phyloP scores from a whole-genome alignment of 2,888 invertebrate genomes.

The Leptinotarsa rubiginosa region DNA sequence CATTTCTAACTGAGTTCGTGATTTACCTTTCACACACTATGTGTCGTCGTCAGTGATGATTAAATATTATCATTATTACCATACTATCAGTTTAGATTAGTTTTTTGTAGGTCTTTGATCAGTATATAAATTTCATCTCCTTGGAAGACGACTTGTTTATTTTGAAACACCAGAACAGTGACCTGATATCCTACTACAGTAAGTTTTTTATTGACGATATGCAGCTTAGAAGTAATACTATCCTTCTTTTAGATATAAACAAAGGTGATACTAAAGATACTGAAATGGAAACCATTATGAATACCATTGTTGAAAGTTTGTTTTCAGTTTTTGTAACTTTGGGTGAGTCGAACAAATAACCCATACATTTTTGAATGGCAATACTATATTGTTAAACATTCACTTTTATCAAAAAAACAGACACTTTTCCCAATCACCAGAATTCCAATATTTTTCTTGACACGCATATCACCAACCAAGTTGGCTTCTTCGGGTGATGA shows the following conservation, averaged over 20 bases:
- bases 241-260: slow-evolving; percentile 82
- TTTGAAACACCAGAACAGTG: slow-evolving; percentile 91
- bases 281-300: slow-evolving; percentile 95
- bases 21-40: too few relatives aligned
- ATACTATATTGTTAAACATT: slow-evolving; percentile 3
- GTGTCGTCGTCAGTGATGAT: too few relatives aligned
- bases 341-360: slow-evolving; percentile 69
- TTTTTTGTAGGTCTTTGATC: slow-evolving; percentile 84
- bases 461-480: too few relatives aligned
- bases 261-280: slow-evolving; percentile 93
- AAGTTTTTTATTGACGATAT: slow-evolving; percentile 55
- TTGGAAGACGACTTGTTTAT: slow-evolving; percentile 98
- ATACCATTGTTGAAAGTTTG: slow-evolving; percentile 93
- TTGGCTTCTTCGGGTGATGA: too few relatives aligned
- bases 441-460: too few relatives aligned
- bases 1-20: too few relatives aligned
- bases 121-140: slow-evolving; percentile 98
- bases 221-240: neutral
- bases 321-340: slow-evolving; percentile 98
- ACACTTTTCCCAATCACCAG: too few relatives aligned
- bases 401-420: neutral
- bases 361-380: neutral
- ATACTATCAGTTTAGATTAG: slow-evolving; percentile 18
- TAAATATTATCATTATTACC: too few relatives aligned
- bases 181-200: slow-evolving; percentile 93